Percentiles rank a stretch among this genome's conserved stretches.
These are phyloP conservation scores for Bettongia penicillata DNA, from an alignment of 2,113 vertebrate species.

Conservation along the genomic window DNA sequence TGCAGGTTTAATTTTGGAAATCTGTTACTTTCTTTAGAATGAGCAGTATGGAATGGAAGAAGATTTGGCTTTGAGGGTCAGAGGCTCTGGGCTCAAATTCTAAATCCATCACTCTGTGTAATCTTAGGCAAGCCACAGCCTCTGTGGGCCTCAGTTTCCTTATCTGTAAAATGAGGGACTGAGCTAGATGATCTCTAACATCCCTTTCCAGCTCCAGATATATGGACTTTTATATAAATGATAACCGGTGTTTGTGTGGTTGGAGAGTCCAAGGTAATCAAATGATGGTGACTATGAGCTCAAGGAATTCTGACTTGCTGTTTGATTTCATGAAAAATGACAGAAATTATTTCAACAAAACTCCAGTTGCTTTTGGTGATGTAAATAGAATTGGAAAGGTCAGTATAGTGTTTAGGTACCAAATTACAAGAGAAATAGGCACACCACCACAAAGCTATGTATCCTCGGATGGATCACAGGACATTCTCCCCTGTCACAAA, in stretches of 20 bases:
- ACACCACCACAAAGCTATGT: background rate
- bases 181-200: background rate
- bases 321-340: background rate
- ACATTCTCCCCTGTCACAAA: background rate
- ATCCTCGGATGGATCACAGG: constrained; percentile 12
- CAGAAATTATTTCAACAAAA: background rate
- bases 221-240: background rate
- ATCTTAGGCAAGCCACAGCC: background rate
- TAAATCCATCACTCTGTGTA: background rate
- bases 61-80: background rate
- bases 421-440: background rate
- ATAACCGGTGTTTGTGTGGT: background rate
- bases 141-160: background rate
- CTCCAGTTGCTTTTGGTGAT: constrained; percentile 5
- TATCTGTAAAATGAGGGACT: background rate
- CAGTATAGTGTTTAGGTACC: background rate
- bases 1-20: background rate
- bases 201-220: background rate
- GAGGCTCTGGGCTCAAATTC: background rate
- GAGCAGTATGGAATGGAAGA: background rate
- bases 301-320: background rate
- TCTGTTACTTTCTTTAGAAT: background rate
- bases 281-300: background rate
- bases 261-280: background rate
- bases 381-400: background rate